Base-by-base conservation (phyloP, 2,113 vertebrate genomes). In the Ictidomys tridecemlineatus region DNA sequence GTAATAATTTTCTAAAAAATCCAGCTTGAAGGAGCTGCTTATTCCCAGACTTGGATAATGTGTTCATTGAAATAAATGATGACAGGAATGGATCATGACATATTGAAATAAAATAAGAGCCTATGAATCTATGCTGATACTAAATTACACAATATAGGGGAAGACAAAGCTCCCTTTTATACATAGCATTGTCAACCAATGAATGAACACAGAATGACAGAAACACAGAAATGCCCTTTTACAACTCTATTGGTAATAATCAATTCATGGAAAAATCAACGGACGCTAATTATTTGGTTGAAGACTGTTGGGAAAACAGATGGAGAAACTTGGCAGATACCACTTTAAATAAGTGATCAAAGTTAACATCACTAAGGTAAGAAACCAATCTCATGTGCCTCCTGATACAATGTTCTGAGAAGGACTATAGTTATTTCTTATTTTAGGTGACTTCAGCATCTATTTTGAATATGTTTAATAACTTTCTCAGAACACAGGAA, bases 31-130 rank as follows among this genome's bases (percentile, higher is more conserved):
- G 10, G 37, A 39, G 73, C 32, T 94, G 39, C 58, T 72, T 91
- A 42, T 65, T n/a, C 32, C 12, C n/a, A 95, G 24, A 89, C 32
- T 73, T 93, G 14, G 17, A 84, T 79, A 97, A 93, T 86, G 67
- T 93, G 32, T 93, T 89, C n/a, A 89, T 0, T 69, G 56, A 96
- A 91, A 93, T 67, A 77, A 87, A 73, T 74, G 82, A 93, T 94
- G 65, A 93, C 17, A 95, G 65, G 39, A 89, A 91, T 65, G 17
- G 69, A 76, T 34, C 73, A 87, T 53, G 51, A 74, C 34, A 89
- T 78, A 91, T 17, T 85, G 16, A 95, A 61, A 86, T 61, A 82
- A 95, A 89, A 95, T 86, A 89, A 93, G n/a, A 93, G 78, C 67
- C 56, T 26, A 95, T 56, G 20, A 95, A 87, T 88, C 30, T 91